Evolutionary conservation across 2,888 invertebrate species (phyloP), one percentile per base, ranked within the genome.

Genomic region (Dexiosoma caninum): DNA sequence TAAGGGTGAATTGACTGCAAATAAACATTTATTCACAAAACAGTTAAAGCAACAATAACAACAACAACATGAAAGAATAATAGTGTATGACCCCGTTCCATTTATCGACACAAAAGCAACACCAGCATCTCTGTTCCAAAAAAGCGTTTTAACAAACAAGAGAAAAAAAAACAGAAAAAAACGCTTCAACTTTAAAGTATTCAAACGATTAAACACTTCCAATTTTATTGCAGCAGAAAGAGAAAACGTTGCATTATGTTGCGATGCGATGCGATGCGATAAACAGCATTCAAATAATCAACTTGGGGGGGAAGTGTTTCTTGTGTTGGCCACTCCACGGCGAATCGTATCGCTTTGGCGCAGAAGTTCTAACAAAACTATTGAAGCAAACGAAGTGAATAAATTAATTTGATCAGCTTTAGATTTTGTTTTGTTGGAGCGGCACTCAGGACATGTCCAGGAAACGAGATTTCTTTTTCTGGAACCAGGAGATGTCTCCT

Each of bases 1-100:
- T 72, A 55, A 64, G 75, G 75, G 75, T 75, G 75, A 75, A 75
- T 75, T 59, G 49, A 59, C 57, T 49, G 75, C 14, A 75, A 67
- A n/a, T n/a, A n/a, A n/a, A 75, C 57, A 40, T 42, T 59, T 51
- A 59, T 60, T 42, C 57, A 55, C 19, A n/a, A n/a, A n/a, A n/a
- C n/a, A n/a, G n/a, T n/a, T n/a, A n/a, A n/a, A n/a, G n/a, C n/a
- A n/a, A n/a, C n/a, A n/a, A n/a, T 46, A 57, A 40, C 57, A 57
- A 23, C n/a, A 67, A 32, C 12, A 64, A 57, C 32, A 42, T 69
- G 44, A 44, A 69, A n/a, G n/a, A n/a, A n/a, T n/a, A n/a, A n/a
- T n/a, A n/a, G n/a, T n/a, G n/a, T 42, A 23, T 21, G 14, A 53
- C 27, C 30, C 49, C n/a, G 21, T 42, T 49, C 19, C 23, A 55